phyloP scores from a whole-genome alignment of 2,797 vertebrate genomes.

The Hybognathus amarus region DNA sequence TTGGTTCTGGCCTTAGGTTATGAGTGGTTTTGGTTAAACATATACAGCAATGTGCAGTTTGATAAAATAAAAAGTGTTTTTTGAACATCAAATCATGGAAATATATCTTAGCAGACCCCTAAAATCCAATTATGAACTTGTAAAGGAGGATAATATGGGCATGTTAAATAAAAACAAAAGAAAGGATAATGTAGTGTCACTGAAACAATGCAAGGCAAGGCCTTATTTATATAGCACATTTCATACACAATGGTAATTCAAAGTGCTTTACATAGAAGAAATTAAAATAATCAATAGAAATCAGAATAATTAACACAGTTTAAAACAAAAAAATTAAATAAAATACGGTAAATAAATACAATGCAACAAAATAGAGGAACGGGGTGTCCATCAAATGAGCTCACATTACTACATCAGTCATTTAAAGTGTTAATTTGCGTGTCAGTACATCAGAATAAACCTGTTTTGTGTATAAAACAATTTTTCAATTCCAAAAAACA shows the following conservation, averaged over 20 bases:
- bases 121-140: neutral
- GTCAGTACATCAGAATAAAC: neutral
- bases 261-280: too few relatives aligned
- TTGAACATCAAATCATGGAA: neutral
- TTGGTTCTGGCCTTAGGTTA: neutral
- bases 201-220: too few relatives aligned
- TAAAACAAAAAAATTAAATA: too few relatives aligned
- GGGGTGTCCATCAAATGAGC: neutral
- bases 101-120: neutral
- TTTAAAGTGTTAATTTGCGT: neutral
- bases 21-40: neutral
- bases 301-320: too few relatives aligned
- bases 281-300: too few relatives aligned
- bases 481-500: neutral
- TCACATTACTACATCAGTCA: neutral
- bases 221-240: too few relatives aligned
- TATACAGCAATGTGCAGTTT: neutral
- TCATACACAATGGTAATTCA: too few relatives aligned
- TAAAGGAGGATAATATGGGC: neutral
- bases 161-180: neutral
- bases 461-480: neutral
- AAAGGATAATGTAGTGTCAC: neutral
- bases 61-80: neutral
- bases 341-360: too few relatives aligned
- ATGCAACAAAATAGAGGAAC: neutral